Conservation (phyloP, 2,888 invertebrate species). For the Kryphioiulus occultus region DNA sequence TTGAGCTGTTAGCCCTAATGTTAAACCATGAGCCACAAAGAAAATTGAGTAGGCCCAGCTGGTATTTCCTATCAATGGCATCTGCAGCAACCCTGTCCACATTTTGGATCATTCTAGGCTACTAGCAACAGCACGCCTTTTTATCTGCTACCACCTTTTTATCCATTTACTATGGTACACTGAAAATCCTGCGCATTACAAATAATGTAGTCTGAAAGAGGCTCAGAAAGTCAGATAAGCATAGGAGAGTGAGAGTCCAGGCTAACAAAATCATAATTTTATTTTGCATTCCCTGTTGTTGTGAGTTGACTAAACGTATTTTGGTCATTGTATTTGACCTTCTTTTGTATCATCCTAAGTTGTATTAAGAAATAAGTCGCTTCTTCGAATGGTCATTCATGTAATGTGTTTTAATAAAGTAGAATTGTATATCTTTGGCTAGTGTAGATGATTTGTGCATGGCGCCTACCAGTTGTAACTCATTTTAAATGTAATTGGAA, state of each 20-base stretch:
- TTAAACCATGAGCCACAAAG: slow-evolving; percentile 13
- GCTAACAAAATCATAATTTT: slow-evolving; percentile 42
- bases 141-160: slow-evolving; percentile 37
- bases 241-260: slow-evolving; percentile 33
- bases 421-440: slow-evolving; percentile 42
- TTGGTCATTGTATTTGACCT: slow-evolving; percentile 41
- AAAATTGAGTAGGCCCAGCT: slow-evolving; percentile 42
- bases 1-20: not conserved
- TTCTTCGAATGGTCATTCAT: slow-evolving; percentile 39
- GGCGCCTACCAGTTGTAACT: not conserved
- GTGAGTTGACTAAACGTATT: slow-evolving; percentile 33
- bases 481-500: not conserved
- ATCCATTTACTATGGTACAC: slow-evolving; percentile 11
- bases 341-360: slow-evolving; percentile 43
- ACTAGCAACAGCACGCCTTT: slow-evolving; percentile 41
- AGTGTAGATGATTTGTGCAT: slow-evolving; percentile 37
- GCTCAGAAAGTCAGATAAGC: not conserved
- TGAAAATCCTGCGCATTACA: slow-evolving; percentile 15
- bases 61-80: not conserved
- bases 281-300: slow-evolving; percentile 44
- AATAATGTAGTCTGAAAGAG: not conserved
- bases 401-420: slow-evolving; percentile 46
- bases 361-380: slow-evolving; percentile 41
- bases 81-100: not conserved
- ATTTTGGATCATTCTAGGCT: slow-evolving; percentile 9